A percentile compares a stretch with the other conserved stretches of the same genome.
Evolutionary conservation across 2,888 invertebrate genomes (phyloP).

Genomic region (Apantesis nais): DNA sequence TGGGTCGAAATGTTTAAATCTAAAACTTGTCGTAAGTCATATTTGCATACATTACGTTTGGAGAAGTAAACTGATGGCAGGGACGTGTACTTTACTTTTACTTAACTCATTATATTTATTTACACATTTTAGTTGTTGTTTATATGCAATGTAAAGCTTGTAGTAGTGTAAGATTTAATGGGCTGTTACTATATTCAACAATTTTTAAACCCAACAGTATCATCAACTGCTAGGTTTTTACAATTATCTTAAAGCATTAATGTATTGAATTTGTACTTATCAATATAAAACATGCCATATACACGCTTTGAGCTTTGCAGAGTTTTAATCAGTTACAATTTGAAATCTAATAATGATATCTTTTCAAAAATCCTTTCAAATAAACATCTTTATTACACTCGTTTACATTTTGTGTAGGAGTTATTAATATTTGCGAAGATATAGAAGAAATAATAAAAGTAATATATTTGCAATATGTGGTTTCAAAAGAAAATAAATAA

Average conservation of each 20-base stretch:
- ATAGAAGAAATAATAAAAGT: neutral
- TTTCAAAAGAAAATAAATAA: neutral
- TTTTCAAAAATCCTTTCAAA: neutral
- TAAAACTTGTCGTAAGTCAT: too few relatives aligned
- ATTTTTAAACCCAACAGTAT: too few relatives aligned
- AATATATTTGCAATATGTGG: neutral
- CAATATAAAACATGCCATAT: neutral
- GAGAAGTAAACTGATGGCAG: constrained; percentile 7
- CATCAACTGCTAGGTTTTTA: too few relatives aligned
- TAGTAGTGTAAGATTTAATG: too few relatives aligned
- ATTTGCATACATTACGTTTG: constrained; percentile 15
- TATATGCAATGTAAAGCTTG: constrained; percentile 15
- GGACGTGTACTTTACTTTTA: constrained; percentile 12
- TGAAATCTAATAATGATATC: neutral
- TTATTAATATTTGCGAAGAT: neutral
- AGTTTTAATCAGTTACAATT: neutral
- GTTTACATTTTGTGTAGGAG: neutral
- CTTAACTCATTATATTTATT: too few relatives aligned
- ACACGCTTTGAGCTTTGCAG: neutral
- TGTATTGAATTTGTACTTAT: neutral
- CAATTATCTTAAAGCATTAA: too few relatives aligned
- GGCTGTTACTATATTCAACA: too few relatives aligned
- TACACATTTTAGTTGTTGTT: constrained; percentile 13
- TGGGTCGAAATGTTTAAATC: constrained; percentile 38
- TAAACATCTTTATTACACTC: too few relatives aligned